Conservation (phyloP, 1,140 invertebrate species). For the Meloidogyne floridensis region DNA sequence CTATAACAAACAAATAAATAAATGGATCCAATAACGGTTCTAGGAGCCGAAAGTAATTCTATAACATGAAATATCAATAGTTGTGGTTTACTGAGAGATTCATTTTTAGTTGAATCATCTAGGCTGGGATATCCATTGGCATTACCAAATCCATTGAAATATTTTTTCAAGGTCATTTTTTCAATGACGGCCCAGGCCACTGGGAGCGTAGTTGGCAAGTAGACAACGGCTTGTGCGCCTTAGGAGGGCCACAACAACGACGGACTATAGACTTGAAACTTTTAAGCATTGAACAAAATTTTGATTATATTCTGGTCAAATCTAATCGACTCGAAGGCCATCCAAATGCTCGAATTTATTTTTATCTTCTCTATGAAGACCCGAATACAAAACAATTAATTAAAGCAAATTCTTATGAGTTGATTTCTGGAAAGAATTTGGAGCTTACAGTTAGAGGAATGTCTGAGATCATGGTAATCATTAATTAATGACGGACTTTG, state of each 20-base stretch:
- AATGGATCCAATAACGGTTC: too few species aligned
- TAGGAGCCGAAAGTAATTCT: too few species aligned
- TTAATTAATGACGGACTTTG: background rate
- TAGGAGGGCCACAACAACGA: constrained; percentile 20
- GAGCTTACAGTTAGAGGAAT: constrained; percentile 33
- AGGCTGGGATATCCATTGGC: too few species aligned
- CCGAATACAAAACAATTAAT: background rate
- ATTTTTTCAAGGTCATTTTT: constrained; percentile 16
- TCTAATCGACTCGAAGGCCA: constrained; percentile 26
- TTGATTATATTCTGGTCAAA: constrained; percentile 38
- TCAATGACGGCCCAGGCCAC: constrained; percentile 9
- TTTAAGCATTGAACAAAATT: constrained; percentile 11
- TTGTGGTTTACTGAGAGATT: too few species aligned
- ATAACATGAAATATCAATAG: too few species aligned
- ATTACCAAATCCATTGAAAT: background rate
- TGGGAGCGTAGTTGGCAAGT: constrained; percentile 25
- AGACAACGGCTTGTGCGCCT: constrained; percentile 29
- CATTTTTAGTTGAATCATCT: too few species aligned
- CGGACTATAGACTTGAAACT: background rate
- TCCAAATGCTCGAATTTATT: constrained; percentile 19
- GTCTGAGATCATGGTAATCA: constrained; percentile 24
- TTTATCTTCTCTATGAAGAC: constrained; percentile 30
- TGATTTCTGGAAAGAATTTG: constrained; percentile 34
- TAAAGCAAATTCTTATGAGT: constrained; percentile 29
- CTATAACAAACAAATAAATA: too few species aligned